These are phyloP conservation scores for Neogale vison DNA, from an alignment of 2,113 vertebrate genomes.

Conservation along the genomic window DNA sequence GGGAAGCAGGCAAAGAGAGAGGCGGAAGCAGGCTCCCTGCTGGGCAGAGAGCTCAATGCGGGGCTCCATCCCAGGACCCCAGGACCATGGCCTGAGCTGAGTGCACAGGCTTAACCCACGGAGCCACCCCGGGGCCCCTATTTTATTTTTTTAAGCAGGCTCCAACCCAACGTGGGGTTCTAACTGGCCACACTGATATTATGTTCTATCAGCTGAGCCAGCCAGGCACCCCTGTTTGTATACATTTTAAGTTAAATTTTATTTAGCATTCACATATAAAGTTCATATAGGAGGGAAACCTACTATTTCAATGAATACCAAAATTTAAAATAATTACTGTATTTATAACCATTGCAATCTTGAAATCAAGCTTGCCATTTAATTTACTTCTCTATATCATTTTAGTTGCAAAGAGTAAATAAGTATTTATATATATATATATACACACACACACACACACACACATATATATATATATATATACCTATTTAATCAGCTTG, in stretches of 20 bases:
- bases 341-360: not conserved
- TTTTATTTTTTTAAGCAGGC: not conserved
- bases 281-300: not conserved
- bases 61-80: no score
- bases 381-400: not conserved
- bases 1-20: no score
- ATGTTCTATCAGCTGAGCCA: not conserved
- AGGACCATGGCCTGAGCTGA: no score
- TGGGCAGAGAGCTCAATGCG: no score
- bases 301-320: not conserved
- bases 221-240: not conserved
- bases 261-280: not conserved
- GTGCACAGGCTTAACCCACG: no score
- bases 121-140: no score
- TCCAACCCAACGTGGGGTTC: not conserved
- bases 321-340: conserved; percentile 8
- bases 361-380: not conserved
- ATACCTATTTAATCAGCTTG: not conserved
- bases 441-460: no score
- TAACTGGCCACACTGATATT: not conserved
- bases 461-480: not conserved
- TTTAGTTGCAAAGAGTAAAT: conserved; percentile 18
- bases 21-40: no score
- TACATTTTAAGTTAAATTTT: not conserved
- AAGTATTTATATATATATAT: not conserved